Percentiles rank a stretch among this genome's conserved stretches.
phyloP scores from a whole-genome alignment of 2,888 invertebrate genomes.

The Chrysina gloriosa region DNA sequence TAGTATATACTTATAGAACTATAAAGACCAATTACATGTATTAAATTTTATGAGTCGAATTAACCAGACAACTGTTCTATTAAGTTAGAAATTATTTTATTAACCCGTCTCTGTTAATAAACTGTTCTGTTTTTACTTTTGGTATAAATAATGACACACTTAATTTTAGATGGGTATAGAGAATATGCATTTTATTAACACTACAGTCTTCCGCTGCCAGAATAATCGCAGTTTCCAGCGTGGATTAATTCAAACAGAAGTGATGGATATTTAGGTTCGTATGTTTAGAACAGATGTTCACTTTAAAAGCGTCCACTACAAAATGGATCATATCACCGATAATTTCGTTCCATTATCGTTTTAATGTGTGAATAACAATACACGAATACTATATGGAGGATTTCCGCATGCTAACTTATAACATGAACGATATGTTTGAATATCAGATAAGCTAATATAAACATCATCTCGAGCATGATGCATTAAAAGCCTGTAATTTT shows the following conservation, averaged over 20 bases:
- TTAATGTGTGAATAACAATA: background rate
- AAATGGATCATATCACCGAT: background rate
- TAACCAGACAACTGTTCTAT: slow-evolving; percentile 9
- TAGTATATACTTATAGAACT: no score
- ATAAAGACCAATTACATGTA: background rate
- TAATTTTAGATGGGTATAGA: slow-evolving; percentile 22
- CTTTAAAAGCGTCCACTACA: background rate
- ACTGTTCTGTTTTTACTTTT: background rate
- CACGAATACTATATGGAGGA: no score
- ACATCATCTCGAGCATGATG: no score
- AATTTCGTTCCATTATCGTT: background rate
- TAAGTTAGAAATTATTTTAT: slow-evolving; percentile 30
- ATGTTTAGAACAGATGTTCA: slow-evolving; percentile 1
- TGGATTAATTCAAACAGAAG: slow-evolving; percentile 7
- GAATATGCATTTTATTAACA: slow-evolving; percentile 15
- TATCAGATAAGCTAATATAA: no score
- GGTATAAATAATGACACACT: slow-evolving; percentile 20
- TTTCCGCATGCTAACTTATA: no score
- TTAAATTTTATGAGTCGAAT: slow-evolving; percentile 17
- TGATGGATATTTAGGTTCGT: background rate
- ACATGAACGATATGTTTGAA: no score
- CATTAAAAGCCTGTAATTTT: no score
- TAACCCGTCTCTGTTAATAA: background rate
- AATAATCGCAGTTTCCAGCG: background rate
- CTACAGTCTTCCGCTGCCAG: background rate